Percentiles rank a stretch among this genome's conserved stretches.
These are phyloP conservation scores for Ephialtes manifestator DNA, from an alignment of 2,888 invertebrate species.

Conservation along the genomic window DNA sequence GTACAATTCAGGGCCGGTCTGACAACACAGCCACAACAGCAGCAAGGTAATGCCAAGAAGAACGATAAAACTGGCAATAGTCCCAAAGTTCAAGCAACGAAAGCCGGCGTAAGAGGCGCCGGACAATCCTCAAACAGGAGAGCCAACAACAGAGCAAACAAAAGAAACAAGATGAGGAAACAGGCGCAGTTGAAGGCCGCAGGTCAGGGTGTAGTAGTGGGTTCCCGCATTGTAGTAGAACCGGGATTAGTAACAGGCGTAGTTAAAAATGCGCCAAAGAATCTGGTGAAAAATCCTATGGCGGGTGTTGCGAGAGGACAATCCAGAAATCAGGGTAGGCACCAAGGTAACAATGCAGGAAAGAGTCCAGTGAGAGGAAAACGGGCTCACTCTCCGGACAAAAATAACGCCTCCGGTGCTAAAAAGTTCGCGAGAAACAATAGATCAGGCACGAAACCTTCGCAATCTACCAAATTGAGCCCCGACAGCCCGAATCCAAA, in stretches of 20 bases:
- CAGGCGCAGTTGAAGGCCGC: slow-evolving; percentile 43
- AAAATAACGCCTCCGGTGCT: not conserved
- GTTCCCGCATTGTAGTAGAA: slow-evolving; percentile 29
- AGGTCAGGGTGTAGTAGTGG: slow-evolving; percentile 41
- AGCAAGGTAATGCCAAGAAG: slow-evolving; percentile 22
- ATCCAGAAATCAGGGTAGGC: slow-evolving; percentile 30
- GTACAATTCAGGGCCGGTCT: slow-evolving; percentile 57
- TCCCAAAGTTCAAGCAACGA: slow-evolving; percentile 36
- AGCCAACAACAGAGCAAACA: slow-evolving; percentile 48
- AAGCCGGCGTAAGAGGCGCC: slow-evolving; percentile 17
- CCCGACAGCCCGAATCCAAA: slow-evolving; percentile 50
- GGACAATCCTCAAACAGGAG: slow-evolving; percentile 22
- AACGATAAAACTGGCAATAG: not conserved
- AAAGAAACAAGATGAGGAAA: slow-evolving; percentile 47
- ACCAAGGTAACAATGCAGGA: slow-evolving; percentile 22
- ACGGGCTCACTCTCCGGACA: slow-evolving; percentile 59
- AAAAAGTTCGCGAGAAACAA: slow-evolving; percentile 5
- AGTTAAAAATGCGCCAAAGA: slow-evolving; percentile 41
- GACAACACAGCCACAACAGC: slow-evolving; percentile 24
- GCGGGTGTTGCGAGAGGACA: not conserved
- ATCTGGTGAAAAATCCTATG: slow-evolving; percentile 41
- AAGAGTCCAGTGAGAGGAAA: slow-evolving; percentile 34
- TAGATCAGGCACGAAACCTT: not conserved
- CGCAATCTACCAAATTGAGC: slow-evolving; percentile 1
- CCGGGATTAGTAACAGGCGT: slow-evolving; percentile 57